A percentile compares a stretch with the other conserved stretches of the same genome.
phyloP scores from a whole-genome alignment of 1,140 invertebrate genomes.

The Macrosteles quadrilineatus region DNA sequence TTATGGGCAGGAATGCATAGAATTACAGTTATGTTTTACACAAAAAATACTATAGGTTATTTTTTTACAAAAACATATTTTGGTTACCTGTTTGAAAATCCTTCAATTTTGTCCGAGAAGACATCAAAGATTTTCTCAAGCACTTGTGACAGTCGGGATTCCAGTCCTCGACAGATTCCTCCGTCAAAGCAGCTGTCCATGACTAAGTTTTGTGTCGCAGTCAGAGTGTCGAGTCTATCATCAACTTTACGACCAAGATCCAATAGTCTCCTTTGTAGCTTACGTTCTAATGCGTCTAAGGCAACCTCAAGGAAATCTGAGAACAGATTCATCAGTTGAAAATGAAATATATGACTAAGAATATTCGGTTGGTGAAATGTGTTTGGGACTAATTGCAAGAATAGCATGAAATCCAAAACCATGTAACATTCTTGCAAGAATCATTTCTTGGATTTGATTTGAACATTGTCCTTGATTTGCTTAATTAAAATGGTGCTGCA shows the following conservation, averaged over 20 bases:
- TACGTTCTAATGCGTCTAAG: slow-evolving; percentile 33
- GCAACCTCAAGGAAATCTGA: slow-evolving; percentile 31
- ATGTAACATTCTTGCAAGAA: neutral
- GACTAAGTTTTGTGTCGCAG: slow-evolving; percentile 59
- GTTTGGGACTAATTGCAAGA: neutral
- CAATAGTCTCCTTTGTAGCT: slow-evolving; percentile 40
- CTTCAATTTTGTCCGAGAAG: slow-evolving; percentile 4
- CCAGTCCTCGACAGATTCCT: slow-evolving; percentile 59
- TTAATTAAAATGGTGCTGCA: no score
- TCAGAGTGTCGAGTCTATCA: slow-evolving; percentile 54
- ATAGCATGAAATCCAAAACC: neutral
- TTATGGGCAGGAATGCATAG: no score
- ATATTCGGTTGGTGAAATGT: neutral
- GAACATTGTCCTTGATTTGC: no score
- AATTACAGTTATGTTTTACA: no score
- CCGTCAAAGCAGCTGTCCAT: slow-evolving; percentile 60
- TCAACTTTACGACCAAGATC: slow-evolving; percentile 49
- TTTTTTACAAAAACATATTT: no score
- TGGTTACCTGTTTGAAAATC: slow-evolving; percentile 18
- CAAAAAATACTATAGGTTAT: no score
- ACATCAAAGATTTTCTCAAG: slow-evolving; percentile 56
- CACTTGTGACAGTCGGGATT: slow-evolving; percentile 56
- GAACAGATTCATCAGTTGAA: no score
- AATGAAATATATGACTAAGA: neutral
- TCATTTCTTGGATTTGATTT: no score